phyloP scores from a whole-genome alignment of 2,888 invertebrate species.

The Melinaea menophilus region DNA sequence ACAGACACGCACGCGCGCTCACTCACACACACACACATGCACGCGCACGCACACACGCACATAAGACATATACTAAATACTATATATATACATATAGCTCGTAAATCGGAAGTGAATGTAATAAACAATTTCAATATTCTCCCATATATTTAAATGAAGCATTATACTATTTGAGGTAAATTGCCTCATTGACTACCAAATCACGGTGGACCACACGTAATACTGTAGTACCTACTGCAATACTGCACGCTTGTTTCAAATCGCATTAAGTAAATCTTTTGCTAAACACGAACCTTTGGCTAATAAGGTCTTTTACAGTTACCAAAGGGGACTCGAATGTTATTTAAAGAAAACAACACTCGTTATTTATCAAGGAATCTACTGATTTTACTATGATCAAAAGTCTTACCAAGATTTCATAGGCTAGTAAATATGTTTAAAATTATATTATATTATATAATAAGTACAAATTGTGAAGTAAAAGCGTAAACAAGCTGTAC shows the following conservation, averaged over 20 bases:
- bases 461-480: background rate
- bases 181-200: conserved; percentile 63
- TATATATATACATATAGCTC: background rate
- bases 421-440: too few species aligned
- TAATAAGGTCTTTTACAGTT: conserved; percentile 58
- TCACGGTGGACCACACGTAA: conserved; percentile 51
- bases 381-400: background rate
- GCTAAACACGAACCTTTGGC: conserved; percentile 50
- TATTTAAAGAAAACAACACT: conserved; percentile 38
- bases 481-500: background rate
- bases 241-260: conserved; percentile 50
- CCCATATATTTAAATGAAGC: conserved; percentile 18
- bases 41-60: too few species aligned
- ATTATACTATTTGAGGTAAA: conserved; percentile 42
- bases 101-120: conserved; percentile 7
- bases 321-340: conserved; percentile 31
- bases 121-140: conserved; percentile 8
- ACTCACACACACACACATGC: too few species aligned
- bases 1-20: too few species aligned
- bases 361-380: conserved; percentile 28
- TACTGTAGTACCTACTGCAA: conserved; percentile 9
- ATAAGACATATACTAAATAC: background rate
- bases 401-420: too few species aligned
- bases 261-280: conserved; percentile 58
- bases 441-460: too few species aligned